These are phyloP conservation scores for Bufo gargarizans DNA, from an alignment of 2,113 vertebrate species.

Conservation along the genomic window DNA sequence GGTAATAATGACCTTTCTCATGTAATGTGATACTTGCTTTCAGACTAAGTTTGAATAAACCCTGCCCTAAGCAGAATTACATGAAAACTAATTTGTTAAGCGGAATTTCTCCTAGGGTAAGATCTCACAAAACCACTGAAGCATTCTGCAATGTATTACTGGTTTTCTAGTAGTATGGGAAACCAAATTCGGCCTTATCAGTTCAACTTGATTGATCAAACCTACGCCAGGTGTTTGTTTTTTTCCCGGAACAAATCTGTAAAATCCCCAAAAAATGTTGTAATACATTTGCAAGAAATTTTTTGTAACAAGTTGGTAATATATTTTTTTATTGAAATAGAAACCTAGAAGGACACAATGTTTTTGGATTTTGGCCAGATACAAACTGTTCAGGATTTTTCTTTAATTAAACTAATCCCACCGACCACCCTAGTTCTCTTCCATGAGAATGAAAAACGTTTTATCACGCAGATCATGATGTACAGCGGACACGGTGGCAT, in stretches of 20 bases:
- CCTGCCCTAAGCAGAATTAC: slow-evolving; percentile 59
- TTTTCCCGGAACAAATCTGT: not conserved
- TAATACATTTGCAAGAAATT: not conserved
- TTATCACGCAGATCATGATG: no score
- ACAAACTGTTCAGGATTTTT: not conserved
- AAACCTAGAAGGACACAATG: no score
- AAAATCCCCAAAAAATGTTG: not conserved
- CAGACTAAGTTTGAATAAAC: slow-evolving; percentile 58
- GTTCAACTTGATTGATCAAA: slow-evolving; percentile 47
- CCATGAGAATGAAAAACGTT: not conserved
- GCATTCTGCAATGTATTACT: slow-evolving; percentile 48
- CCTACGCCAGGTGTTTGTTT: not conserved
- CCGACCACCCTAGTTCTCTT: slow-evolving; percentile 24
- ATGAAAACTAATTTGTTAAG: slow-evolving; percentile 60
- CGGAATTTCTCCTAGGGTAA: slow-evolving; percentile 57
- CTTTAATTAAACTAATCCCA: slow-evolving; percentile 40
- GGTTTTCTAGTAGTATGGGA: slow-evolving; percentile 41
- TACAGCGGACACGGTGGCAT: not conserved
- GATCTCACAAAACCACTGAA: slow-evolving; percentile 53
- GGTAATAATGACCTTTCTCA: slow-evolving; percentile 56
- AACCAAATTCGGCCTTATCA: slow-evolving; percentile 32
- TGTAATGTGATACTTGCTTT: slow-evolving; percentile 56
- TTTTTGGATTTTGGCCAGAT: not conserved
- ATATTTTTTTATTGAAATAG: not conserved
- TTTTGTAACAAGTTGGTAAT: not conserved